These are phyloP conservation scores for Engraulis encrasicolus DNA, from an alignment of 2,113 vertebrate species.

Conservation along the genomic window DNA sequence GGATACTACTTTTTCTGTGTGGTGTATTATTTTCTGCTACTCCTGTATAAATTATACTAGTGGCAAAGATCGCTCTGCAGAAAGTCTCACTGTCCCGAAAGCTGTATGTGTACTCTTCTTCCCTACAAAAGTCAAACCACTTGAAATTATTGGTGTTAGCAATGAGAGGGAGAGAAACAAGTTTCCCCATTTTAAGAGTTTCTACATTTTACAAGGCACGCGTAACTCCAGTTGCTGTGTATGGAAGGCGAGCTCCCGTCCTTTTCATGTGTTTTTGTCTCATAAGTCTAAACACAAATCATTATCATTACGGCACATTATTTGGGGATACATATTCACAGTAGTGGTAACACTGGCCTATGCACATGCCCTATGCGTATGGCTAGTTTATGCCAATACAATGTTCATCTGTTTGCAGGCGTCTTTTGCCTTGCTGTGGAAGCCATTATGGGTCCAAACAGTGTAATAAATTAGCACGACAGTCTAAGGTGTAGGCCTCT, in stretches of 20 bases:
- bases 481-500: not conserved
- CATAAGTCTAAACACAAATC: not conserved
- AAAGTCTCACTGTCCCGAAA: not conserved
- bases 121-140: conserved; percentile 1
- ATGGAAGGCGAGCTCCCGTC: not conserved
- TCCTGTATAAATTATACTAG: not conserved
- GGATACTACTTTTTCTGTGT: conserved; percentile 5
- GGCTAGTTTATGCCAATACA: not conserved
- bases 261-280: not conserved
- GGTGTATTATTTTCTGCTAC: not conserved
- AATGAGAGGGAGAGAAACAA: not conserved
- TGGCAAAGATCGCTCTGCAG: not conserved
- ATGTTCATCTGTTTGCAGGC: not conserved
- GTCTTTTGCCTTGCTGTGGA: not conserved
- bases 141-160: conserved; percentile 2
- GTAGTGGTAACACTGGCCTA: not conserved
- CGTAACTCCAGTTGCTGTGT: not conserved
- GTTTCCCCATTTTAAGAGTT: not conserved
- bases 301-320: not conserved
- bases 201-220: not conserved
- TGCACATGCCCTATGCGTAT: no score
- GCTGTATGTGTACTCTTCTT: not conserved
- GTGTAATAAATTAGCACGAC: not conserved
- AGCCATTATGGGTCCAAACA: not conserved
- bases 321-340: conserved; percentile 4